phyloP scores from a whole-genome alignment of 2,113 vertebrate species.

The Melanocharis versteri region DNA sequence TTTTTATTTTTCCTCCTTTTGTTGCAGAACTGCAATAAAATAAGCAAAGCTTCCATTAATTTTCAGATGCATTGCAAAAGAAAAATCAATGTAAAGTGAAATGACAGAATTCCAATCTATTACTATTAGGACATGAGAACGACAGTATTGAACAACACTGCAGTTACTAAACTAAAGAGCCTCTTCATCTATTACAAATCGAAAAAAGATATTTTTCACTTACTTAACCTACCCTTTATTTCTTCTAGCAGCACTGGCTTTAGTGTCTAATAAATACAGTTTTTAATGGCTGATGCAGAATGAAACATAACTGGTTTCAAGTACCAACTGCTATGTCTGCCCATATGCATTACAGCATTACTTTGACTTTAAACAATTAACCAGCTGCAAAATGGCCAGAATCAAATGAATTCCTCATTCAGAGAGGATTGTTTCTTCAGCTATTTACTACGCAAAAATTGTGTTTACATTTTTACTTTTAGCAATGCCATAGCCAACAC shows the following conservation, averaged over 20 bases:
- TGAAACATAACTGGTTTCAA: neutral
- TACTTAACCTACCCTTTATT: neutral
- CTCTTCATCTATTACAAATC: neutral
- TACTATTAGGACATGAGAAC: neutral
- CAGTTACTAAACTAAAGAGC: neutral
- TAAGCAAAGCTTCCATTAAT: neutral
- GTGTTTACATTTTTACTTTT: neutral
- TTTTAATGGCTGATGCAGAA: neutral
- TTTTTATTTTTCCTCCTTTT: neutral
- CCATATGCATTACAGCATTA: neutral
- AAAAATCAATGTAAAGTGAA: conserved; percentile 10
- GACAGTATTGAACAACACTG: neutral
- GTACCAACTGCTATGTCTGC: neutral
- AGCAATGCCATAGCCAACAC: neutral
- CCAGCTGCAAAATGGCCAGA: neutral
- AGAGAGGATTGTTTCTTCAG: neutral
- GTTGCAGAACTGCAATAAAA: neutral
- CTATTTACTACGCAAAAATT: neutral
- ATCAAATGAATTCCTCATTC: neutral
- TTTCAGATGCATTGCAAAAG: neutral
- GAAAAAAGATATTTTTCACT: neutral
- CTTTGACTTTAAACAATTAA: neutral
- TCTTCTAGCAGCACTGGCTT: neutral
- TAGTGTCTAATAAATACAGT: neutral
- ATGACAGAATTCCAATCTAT: neutral